Percentiles rank a stretch among this genome's conserved stretches.
Evolutionary conservation across 2,113 vertebrate genomes (phyloP).

Genomic region (Zonotrichia leucophrys): DNA sequence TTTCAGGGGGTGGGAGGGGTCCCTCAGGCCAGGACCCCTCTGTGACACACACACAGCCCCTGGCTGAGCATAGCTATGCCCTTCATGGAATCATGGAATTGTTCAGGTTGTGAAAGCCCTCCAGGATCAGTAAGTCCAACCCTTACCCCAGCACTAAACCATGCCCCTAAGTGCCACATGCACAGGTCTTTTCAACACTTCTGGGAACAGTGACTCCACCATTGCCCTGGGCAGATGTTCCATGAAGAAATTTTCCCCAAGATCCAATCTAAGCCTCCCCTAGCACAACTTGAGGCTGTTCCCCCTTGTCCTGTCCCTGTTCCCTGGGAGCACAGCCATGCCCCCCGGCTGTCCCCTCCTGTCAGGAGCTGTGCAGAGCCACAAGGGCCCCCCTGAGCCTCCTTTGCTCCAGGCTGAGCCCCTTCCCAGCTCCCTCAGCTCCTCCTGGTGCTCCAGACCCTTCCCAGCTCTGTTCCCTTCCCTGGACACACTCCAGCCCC

Average conservation of each 20-base stretch:
- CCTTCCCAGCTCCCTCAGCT: neutral
- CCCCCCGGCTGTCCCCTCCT: fast-evolving
- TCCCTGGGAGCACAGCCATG: neutral
- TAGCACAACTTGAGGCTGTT: fast-evolving
- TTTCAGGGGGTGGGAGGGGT: neutral
- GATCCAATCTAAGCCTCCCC: neutral
- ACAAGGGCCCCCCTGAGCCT: neutral
- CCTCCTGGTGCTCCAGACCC: neutral
- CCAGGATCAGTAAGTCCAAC: neutral
- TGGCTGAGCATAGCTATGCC: fast-evolving
- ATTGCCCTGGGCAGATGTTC: neutral
- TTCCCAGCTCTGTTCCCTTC: neutral
- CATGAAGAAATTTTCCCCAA: neutral
- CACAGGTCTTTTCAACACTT: neutral
- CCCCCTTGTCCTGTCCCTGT: neutral
- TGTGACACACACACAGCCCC: fast-evolving
- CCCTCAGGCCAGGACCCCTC: neutral
- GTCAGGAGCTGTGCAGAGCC: neutral
- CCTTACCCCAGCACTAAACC: neutral
- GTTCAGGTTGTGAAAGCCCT: neutral
- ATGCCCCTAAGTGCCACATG: neutral
- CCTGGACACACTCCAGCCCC: neutral
- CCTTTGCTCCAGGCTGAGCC: neutral
- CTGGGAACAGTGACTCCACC: neutral
- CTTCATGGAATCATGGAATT: neutral